Evolutionary conservation across 2,113 vertebrate species (phyloP), one percentile per base, ranked within the genome.

Genomic region (Chlamydotis undulata): DNA sequence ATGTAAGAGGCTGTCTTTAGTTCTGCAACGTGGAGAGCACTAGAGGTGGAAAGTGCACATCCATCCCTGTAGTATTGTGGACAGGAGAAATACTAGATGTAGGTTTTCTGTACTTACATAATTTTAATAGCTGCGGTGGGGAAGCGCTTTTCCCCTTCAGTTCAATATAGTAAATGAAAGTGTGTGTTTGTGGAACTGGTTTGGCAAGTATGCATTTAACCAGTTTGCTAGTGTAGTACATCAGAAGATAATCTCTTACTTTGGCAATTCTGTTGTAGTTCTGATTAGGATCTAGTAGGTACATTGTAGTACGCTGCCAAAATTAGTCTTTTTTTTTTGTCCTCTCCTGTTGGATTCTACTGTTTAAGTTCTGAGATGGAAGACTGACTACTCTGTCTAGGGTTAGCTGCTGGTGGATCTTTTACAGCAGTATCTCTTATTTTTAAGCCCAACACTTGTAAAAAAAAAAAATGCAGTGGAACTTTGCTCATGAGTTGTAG

Each of bases 1-100:
- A 7, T 0, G 1, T 47, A 28, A 33, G 25, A 75, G 75, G 53
- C 33, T 35, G n/a, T 5, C 8, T 52, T 39, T 12, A 10, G 15
- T 25, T 76, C n/a, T 85, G 31, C n/a, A 19, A 6, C 0, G 0
- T 31, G 70, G 50, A 33, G 50, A 39, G 39, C 53, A 6, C 24
- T 23, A 0, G 33, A 1, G 4, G 10, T n/a, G 26, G 41, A 45
- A 71, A 47, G 29, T 23, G 43, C 28, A 22, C 3, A 2, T 65
- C 61, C 31, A 0, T 23, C 14, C 33, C 26, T 45, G 15, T 47
- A 35, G n/a, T 37, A 6, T 4, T 57, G 85, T 53, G 70, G 67
- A 12, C 24, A 19, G 75, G 33, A 82, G 39, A 56, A 85, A 45
- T 53, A 12, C 6, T 1, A 14, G 28, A 39, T 85, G 61, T 70